Base-by-base conservation (phyloP, 2,113 vertebrate genomes). In the Aythya baeri region DNA sequence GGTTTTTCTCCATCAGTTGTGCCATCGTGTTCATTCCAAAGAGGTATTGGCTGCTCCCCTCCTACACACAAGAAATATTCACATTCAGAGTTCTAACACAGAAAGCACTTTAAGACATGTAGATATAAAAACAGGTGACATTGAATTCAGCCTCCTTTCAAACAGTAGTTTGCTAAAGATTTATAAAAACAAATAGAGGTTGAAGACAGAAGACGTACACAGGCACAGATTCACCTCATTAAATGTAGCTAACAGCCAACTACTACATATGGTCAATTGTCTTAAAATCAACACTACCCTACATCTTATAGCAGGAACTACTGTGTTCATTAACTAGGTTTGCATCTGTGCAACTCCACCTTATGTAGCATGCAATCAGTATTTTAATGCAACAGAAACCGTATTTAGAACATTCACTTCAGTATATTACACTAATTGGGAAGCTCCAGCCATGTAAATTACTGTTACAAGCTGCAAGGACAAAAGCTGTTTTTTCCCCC, bases 1-100 rank as follows among this genome's bases (percentile, higher is more conserved):
- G 99, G 99, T 94, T 99, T 99, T 77, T 99, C 99, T 84, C 99
- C 99, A 92, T 99, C 99, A 17, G 99, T 97, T 29, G 99, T 98
- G 59, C 98, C 98, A 94, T 99, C 99, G 4, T 99, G 98, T 95
- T 99, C 99, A 44, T 99, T 99, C 99, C 99, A 99, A 44, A 99
- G 98, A 52, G 99, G 99, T 96, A 99, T 99, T 58, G 99, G 99
- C 79, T 99, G 99, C 81, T 99, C 99, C 43, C 99, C 99, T 90
- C 99, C 99, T 99, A 96, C 11, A 80, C 13, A 95, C 15, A 68
- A 66, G 32, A 92, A 85, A 84, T 25, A 86, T 3, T 62, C 29
- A 58, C 23, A 29, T 29, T 65, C 43, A 95, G 34, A 44, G 15
- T 66, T 83, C 87, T 66, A 85, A n/a, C 23, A 59, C 27, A 78